phyloP scores from a whole-genome alignment of 2,797 vertebrate genomes.

The Sebastes alutus region DNA sequence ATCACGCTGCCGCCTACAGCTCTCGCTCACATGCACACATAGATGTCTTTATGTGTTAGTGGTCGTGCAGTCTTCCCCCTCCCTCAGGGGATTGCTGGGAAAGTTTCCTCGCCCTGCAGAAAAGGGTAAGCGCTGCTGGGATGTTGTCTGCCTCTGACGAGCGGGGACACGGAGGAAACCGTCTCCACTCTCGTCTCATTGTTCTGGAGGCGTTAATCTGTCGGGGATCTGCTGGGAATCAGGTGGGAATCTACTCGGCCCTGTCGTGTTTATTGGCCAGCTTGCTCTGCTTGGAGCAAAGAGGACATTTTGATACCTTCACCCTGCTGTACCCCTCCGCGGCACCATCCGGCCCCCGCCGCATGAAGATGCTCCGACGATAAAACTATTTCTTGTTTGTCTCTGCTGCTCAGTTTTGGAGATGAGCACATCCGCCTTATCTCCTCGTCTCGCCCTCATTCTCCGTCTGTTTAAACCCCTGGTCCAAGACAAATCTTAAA shows the following conservation, averaged over 20 bases:
- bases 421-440: slow-evolving; percentile 73
- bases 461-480: slow-evolving; percentile 49
- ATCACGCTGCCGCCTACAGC: neutral
- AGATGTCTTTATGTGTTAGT: slow-evolving; percentile 34
- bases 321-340: slow-evolving; percentile 26
- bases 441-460: slow-evolving; percentile 55
- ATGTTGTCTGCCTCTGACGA: slow-evolving; percentile 64
- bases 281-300: slow-evolving; percentile 24
- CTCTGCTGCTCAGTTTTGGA: slow-evolving; percentile 53
- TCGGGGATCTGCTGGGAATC: slow-evolving; percentile 78
- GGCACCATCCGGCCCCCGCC: slow-evolving; percentile 45
- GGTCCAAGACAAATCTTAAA: slow-evolving; percentile 70
- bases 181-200: slow-evolving; percentile 78
- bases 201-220: slow-evolving; percentile 80
- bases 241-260: slow-evolving; percentile 75
- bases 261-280: slow-evolving; percentile 60
- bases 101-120: slow-evolving; percentile 56
- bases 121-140: slow-evolving; percentile 60
- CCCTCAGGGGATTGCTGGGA: slow-evolving; percentile 72
- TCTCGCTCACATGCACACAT: slow-evolving; percentile 10
- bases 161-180: slow-evolving; percentile 74
- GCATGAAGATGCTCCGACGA: slow-evolving; percentile 58
- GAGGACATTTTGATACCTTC: slow-evolving; percentile 41
- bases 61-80: slow-evolving; percentile 31
- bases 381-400: slow-evolving; percentile 71